Percentiles rank a stretch among this genome's conserved stretches.
Conservation (phyloP, 2,797 vertebrate species). For the Danionella dracula region DNA sequence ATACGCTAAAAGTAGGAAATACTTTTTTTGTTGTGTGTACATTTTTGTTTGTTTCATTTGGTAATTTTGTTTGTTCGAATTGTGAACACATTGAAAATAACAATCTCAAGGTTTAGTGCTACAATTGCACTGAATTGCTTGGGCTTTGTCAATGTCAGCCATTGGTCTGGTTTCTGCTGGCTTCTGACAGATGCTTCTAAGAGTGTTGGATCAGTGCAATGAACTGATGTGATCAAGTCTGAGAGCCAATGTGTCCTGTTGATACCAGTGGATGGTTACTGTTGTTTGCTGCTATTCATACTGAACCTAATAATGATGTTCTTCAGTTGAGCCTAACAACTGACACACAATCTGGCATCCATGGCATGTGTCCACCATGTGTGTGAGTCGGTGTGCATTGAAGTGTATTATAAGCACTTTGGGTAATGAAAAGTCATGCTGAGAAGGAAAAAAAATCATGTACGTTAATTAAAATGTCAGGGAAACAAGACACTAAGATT, state of each 20-base stretch:
- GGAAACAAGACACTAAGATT: background rate
- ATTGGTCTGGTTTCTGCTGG: background rate
- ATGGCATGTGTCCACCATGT: background rate
- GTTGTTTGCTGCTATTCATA: slow-evolving; percentile 56
- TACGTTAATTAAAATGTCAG: background rate
- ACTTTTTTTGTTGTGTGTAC: too few relatives aligned
- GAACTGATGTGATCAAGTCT: slow-evolving; percentile 55
- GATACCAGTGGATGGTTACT: slow-evolving; percentile 62
- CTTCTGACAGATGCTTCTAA: slow-evolving; percentile 3
- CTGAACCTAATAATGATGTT: slow-evolving; percentile 67
- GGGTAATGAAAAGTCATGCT: background rate
- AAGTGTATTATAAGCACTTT: background rate
- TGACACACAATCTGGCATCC: background rate
- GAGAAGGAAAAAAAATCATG: background rate
- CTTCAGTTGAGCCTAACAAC: slow-evolving; percentile 49
- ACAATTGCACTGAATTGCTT: background rate
- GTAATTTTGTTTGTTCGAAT: too few relatives aligned
- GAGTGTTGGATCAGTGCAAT: slow-evolving; percentile 51
- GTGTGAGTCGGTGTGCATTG: background rate
- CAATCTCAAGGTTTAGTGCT: too few relatives aligned
- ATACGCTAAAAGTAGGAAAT: too few relatives aligned
- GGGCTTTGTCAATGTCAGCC: background rate
- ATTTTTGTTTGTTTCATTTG: too few relatives aligned
- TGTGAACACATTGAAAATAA: too few relatives aligned
- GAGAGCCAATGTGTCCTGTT: slow-evolving; percentile 62